Base-by-base conservation (phyloP, 1,140 invertebrate genomes). In the Drosophila kikkawai region DNA sequence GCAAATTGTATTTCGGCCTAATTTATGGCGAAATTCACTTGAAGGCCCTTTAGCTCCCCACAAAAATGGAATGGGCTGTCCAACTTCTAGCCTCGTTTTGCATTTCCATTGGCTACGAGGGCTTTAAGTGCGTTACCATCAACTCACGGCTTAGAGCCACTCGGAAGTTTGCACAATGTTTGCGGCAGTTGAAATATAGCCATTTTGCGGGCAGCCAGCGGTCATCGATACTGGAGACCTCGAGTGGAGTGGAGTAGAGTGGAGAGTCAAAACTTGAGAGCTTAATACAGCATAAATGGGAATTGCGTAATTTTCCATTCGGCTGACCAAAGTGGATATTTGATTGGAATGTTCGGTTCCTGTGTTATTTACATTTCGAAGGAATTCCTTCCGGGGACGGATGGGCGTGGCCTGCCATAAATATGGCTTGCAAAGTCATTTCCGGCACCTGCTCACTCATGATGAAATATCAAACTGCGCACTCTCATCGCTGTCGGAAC, bases 1-100 rank as follows among this genome's bases (percentile, higher is more conserved):
- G 82, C 86, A 91, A 91, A 91, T 91, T 91, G 80, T 91, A 83
- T 86, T 86, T 83, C 71, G 60, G 65, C 53, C 81, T 91, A 87
- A 91, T 91, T 91, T 91, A 91, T 91, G 50, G 70, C 59, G 58
- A 82, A 48, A 48, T 64, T 81, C 73, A 63, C 60, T 81, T 71
- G 45, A 47, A 59, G 64, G 19, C 37, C 44, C 48, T 50, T 37
- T 41, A 53, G 45, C 42, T 26, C 13, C n/a, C n/a, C 36, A 50
- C 74, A 78, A 70, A 57, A 59, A 34, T 56, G 53, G 53, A 39
- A 56, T 36, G 57, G 64, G 47, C 39, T 34, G 19, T 29, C 42
- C 29, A 48, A 59, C 19, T 69, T 48, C 66, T 12, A 39, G 34
- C 5, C 36, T 39, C 69, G 51, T 26, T 66, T 58, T 71, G 65